Conservation (phyloP, 1,140 invertebrate species). For the Cyphomyrmex costatus region DNA sequence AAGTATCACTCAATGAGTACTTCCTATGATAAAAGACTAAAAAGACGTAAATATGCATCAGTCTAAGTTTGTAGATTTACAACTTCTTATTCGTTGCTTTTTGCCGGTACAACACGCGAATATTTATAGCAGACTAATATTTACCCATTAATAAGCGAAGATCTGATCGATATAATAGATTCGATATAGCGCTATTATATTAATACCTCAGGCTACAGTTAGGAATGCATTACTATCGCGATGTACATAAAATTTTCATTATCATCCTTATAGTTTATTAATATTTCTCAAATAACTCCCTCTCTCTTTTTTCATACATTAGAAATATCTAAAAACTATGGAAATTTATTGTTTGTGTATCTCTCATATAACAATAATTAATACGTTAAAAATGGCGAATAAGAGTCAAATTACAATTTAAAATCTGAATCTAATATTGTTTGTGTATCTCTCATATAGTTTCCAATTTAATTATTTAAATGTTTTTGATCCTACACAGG, state of each 20-base stretch:
- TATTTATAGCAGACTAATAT: slow-evolving; percentile 7
- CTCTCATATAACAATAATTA: not conserved
- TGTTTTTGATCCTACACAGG: not conserved
- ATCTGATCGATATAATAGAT: slow-evolving; percentile 16
- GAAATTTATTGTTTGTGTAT: not conserved
- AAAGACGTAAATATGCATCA: not conserved
- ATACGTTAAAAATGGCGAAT: no score
- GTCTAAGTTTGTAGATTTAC: slow-evolving; percentile 31
- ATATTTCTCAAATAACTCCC: not conserved
- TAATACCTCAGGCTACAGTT: not conserved
- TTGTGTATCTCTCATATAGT: not conserved
- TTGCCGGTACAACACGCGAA: not conserved
- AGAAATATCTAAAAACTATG: not conserved
- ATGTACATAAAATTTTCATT: slow-evolving; percentile 11
- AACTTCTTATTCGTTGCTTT: slow-evolving; percentile 38
- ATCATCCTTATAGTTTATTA: not conserved
- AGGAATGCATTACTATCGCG: not conserved
- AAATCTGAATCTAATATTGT: no score
- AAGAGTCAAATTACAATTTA: no score
- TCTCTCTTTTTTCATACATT: not conserved
- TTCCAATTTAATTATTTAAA: slow-evolving; percentile 2
- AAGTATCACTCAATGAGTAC: slow-evolving; percentile 74
- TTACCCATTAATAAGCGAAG: not conserved
- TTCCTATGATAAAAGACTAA: slow-evolving; percentile 70
- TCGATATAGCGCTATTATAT: slow-evolving; percentile 28